Conservation (phyloP, 2,113 vertebrate species). For the Plecturocebus donacophilus region DNA sequence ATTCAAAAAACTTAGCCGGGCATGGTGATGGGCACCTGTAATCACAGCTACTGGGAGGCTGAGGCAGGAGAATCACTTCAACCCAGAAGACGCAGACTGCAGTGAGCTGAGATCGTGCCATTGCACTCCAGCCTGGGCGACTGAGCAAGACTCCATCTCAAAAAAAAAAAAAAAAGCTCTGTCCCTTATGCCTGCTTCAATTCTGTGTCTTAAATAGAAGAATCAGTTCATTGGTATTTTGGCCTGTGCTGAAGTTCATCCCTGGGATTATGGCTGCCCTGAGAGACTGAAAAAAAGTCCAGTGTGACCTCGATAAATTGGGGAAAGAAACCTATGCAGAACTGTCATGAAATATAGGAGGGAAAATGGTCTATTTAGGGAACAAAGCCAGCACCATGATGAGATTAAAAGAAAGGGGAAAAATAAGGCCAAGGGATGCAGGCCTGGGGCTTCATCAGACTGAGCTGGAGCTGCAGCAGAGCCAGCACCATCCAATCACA, state of each 20-base stretch:
- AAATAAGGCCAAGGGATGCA: neutral
- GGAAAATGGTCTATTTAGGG: neutral
- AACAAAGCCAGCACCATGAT: neutral
- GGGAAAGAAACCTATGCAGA: neutral
- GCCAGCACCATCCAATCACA: neutral
- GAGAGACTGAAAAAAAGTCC: neutral
- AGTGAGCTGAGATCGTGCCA: too few species aligned
- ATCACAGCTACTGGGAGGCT: too few species aligned
- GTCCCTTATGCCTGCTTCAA: neutral
- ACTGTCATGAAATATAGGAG: neutral
- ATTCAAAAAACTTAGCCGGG: too few species aligned
- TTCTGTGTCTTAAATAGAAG: neutral
- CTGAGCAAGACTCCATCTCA: too few species aligned
- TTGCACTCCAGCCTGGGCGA: too few species aligned
- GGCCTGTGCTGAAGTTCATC: neutral
- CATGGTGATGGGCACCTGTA: too few species aligned
- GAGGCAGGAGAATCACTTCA: too few species aligned
- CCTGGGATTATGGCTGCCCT: neutral
- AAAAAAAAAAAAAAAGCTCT: neutral
- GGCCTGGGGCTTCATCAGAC: neutral
- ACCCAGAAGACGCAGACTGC: too few species aligned
- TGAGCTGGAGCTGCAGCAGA: neutral
- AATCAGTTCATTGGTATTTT: constrained; percentile 37
- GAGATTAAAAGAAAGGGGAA: neutral
- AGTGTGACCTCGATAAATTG: neutral